Conservation (phyloP, 92 coral and sea anemone species). For the Parazoanthus atlanticus region DNA sequence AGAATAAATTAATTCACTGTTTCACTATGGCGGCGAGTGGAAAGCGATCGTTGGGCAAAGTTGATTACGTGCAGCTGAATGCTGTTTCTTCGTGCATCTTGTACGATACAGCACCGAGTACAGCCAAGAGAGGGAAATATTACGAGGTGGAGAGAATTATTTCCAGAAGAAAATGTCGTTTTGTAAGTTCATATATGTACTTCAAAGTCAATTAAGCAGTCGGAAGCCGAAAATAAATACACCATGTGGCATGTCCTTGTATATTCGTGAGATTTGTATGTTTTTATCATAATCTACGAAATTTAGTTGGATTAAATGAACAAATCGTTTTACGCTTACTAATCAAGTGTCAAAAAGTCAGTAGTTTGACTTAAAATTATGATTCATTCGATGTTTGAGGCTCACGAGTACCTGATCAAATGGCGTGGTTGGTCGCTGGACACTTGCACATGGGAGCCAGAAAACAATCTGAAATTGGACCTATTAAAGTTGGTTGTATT, state of each 20-base stretch:
- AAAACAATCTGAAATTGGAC: conserved; percentile 21
- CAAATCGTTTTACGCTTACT: neutral
- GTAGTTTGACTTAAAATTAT: conserved; percentile 12
- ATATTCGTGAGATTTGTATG: conserved; percentile 1
- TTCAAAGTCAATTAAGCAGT: neutral
- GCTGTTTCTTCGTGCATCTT: neutral
- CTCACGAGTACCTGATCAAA: conserved; percentile 49
- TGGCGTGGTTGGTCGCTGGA: conserved; percentile 55
- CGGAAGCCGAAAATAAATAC: neutral
- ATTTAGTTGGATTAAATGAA: neutral
- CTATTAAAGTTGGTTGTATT: conserved; percentile 32
- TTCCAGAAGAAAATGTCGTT: conserved; percentile 6
- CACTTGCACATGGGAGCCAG: conserved; percentile 51
- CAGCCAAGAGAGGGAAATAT: neutral
- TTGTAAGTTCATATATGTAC: neutral
- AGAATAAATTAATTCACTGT: neutral
- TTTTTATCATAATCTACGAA: conserved; percentile 4
- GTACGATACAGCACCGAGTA: neutral
- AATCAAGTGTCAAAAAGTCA: conserved; percentile 4
- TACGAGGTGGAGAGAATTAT: neutral
- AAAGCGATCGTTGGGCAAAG: neutral
- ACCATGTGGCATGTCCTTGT: neutral
- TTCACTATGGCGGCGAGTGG: conserved; percentile 8
- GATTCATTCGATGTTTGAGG: conserved; percentile 25
- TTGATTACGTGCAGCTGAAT: neutral